Conservation (phyloP, 2,888 invertebrate species). For the Lithosia quadra region DNA sequence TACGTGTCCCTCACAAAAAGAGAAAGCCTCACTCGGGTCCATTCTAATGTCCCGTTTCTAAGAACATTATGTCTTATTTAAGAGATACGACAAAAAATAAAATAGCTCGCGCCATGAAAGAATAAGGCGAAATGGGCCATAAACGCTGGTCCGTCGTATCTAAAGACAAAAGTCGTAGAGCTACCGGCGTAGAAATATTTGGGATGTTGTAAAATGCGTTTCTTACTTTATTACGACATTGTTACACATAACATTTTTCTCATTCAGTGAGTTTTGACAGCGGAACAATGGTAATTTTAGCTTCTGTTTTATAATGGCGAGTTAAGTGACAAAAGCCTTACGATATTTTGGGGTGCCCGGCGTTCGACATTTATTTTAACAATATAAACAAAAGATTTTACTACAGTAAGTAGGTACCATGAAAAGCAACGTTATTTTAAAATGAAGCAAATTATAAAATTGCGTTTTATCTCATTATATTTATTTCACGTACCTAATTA, state of each 20-base stretch:
- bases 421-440: conserved; percentile 39
- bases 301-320: conserved; percentile 78
- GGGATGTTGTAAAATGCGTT: conserved; percentile 75
- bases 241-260: conserved; percentile 74
- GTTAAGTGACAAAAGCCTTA: conserved; percentile 61
- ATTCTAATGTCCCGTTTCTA: conserved; percentile 83
- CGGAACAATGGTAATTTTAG: conserved; percentile 74
- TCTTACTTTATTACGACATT: conserved; percentile 80
- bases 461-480: conserved; percentile 31
- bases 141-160: conserved; percentile 66
- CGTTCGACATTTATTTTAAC: conserved; percentile 54
- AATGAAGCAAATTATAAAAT: conserved; percentile 24
- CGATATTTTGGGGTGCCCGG: conserved; percentile 53
- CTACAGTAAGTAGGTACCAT: no score
- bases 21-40: conserved; percentile 75
- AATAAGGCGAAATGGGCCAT: conserved; percentile 82
- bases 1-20: conserved; percentile 82
- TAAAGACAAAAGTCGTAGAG: conserved; percentile 79
- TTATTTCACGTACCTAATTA: conserved; percentile 26
- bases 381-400: conserved; percentile 38
- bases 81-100: conserved; percentile 80
- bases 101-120: conserved; percentile 74
- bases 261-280: conserved; percentile 77
- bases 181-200: conserved; percentile 80
- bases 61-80: conserved; percentile 87